These are phyloP conservation scores for Muschampia plurimacula DNA, from an alignment of 2,888 invertebrate species.

Conservation along the genomic window DNA sequence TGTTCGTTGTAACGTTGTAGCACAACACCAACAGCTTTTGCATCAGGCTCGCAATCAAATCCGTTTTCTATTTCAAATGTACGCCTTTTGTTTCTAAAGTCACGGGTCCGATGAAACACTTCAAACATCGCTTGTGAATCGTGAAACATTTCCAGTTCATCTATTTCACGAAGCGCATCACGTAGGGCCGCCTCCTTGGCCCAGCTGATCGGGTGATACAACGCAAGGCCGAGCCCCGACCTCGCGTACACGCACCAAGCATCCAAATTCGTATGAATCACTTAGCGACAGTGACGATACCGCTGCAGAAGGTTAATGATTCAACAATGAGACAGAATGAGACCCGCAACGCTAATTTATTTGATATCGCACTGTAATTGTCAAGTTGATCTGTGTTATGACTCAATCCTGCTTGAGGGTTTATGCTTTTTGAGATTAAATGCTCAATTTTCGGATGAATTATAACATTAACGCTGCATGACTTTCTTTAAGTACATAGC, in stretches of 20 bases:
- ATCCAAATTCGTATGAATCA: constrained; percentile 49
- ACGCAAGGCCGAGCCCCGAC: constrained; percentile 70
- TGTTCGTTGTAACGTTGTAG: background rate
- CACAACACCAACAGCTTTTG: too few species aligned
- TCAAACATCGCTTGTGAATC: background rate
- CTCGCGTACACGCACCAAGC: constrained; percentile 58
- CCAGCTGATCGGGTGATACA: constrained; percentile 53
- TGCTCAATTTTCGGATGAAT: background rate
- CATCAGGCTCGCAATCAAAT: background rate
- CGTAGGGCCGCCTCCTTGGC: constrained; percentile 53
- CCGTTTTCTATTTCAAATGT: background rate
- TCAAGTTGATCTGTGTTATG: constrained; percentile 15
- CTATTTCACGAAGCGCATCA: constrained; percentile 48
- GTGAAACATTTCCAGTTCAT: constrained; percentile 33
- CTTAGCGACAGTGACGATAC: constrained; percentile 33
- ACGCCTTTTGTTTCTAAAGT: background rate
- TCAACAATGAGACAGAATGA: constrained; percentile 28
- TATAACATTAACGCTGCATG: constrained; percentile 17
- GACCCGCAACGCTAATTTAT: constrained; percentile 20
- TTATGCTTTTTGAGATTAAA: constrained; percentile 14
- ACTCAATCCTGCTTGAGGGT: constrained; percentile 18
- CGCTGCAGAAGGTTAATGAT: constrained; percentile 36
- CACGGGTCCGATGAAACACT: background rate
- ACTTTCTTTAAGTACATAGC: background rate
- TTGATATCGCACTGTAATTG: constrained; percentile 31